Conservation (phyloP, 2,797 vertebrate species). For the Pitangus sulphuratus region DNA sequence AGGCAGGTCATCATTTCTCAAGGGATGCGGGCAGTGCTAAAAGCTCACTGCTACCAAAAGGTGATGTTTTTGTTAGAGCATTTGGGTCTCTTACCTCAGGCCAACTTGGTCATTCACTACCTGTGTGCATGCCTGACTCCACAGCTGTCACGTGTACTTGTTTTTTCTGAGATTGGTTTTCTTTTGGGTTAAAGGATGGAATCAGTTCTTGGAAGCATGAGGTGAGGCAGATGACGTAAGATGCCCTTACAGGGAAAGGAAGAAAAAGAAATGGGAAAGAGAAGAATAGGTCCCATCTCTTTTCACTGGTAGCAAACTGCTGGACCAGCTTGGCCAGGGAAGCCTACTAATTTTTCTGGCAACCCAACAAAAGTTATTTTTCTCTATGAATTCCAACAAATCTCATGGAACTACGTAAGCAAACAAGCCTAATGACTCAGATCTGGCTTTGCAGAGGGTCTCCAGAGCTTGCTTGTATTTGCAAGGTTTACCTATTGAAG, state of each 20-base stretch:
- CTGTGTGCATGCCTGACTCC: fast-evolving
- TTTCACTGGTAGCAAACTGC: not conserved
- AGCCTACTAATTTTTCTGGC: not conserved
- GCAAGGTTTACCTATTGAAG: not conserved
- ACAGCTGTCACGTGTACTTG: not conserved
- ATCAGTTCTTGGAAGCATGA: not conserved
- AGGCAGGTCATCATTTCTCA: not conserved
- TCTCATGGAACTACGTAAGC: not conserved
- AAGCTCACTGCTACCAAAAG: not conserved
- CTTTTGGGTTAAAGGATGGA: not conserved
- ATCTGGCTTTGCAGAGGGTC: not conserved
- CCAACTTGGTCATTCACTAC: fast-evolving
- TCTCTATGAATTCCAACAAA: not conserved
- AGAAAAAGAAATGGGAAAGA: not conserved
- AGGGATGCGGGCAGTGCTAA: not conserved
- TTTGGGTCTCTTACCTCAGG: not conserved
- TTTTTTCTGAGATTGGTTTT: not conserved
- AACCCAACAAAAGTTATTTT: not conserved
- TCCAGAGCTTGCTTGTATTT: not conserved
- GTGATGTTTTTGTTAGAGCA: not conserved
- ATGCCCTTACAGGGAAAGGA: not conserved
- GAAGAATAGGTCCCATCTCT: not conserved
- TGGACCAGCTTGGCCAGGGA: not conserved
- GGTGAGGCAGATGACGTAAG: not conserved
- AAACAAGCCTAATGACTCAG: not conserved